A percentile compares a stretch with the other conserved stretches of the same genome.
phyloP scores from a whole-genome alignment of 2,888 invertebrate genomes.

The Conus canariensis region DNA sequence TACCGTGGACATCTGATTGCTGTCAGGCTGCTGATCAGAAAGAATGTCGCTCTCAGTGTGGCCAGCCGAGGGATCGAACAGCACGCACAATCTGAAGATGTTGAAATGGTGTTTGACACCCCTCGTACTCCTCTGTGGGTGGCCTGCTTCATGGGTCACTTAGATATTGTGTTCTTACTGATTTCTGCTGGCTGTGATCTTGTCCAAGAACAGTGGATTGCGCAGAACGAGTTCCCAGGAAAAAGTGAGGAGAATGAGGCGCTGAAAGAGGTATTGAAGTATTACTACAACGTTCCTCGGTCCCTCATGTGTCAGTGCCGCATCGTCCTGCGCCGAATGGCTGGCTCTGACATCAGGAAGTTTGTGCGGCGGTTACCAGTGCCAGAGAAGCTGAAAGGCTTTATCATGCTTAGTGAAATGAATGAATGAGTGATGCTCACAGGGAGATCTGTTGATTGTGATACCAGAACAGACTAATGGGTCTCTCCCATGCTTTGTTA shows the following conservation, averaged over 20 bases:
- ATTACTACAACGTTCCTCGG: constrained; percentile 58
- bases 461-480: no score
- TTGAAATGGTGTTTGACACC: constrained; percentile 54
- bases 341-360: constrained; percentile 52
- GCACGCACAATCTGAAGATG: constrained; percentile 61
- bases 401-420: constrained; percentile 42
- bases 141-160: constrained; percentile 53
- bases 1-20: constrained; percentile 57
- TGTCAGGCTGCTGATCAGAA: constrained; percentile 61
- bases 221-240: constrained; percentile 52
- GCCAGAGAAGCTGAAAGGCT: constrained; percentile 54
- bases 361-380: constrained; percentile 55
- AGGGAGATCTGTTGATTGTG: no score
- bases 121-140: constrained; percentile 68
- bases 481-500: no score
- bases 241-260: constrained; percentile 43
- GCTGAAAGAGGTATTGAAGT: constrained; percentile 53
- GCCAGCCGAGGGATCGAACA: constrained; percentile 66
- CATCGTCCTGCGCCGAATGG: constrained; percentile 57
- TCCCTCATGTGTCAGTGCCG: constrained; percentile 62
- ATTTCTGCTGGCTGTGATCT: constrained; percentile 65
- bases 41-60: constrained; percentile 65
- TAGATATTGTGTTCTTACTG: constrained; percentile 59
- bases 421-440: neutral
- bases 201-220: constrained; percentile 63